Percentiles rank a stretch among this genome's conserved stretches.
phyloP scores from a whole-genome alignment of 35 echinoderm and acorn worm species.

The Heliocidaris tuberculata region DNA sequence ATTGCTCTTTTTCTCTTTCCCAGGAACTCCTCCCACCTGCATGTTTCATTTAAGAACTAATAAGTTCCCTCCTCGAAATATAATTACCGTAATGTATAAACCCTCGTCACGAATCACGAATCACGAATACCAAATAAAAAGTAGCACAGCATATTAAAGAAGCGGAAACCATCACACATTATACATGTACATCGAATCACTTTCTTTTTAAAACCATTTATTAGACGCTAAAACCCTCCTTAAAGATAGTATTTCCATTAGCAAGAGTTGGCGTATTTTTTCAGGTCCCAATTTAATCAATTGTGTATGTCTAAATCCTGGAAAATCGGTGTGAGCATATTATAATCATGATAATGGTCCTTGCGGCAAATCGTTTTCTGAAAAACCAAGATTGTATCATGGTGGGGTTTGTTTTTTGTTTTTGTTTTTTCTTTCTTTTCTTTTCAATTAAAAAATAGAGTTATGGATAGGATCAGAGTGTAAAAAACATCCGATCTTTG shows the following conservation, averaged over 20 bases:
- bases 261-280: background rate
- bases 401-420: background rate
- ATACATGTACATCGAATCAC: background rate
- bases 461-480: background rate
- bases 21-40: background rate
- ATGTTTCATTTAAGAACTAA: background rate
- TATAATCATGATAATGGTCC: background rate
- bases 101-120: background rate
- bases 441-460: background rate
- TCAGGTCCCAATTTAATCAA: background rate
- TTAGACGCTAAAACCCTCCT: background rate
- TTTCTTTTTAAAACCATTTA: background rate
- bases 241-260: background rate
- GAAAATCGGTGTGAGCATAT: background rate
- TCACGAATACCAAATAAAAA: background rate
- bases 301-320: background rate
- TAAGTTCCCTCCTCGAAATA: background rate
- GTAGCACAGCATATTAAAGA: background rate
- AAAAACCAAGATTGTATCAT: too few species aligned
- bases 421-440: background rate
- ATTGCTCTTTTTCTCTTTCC: background rate
- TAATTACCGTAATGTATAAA: background rate
- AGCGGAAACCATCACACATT: background rate
- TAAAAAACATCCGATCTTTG: too few species aligned
- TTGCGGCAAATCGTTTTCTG: background rate